phyloP scores from a whole-genome alignment of 1,140 invertebrate genomes.

The Cyrtorhinus lividipennis region DNA sequence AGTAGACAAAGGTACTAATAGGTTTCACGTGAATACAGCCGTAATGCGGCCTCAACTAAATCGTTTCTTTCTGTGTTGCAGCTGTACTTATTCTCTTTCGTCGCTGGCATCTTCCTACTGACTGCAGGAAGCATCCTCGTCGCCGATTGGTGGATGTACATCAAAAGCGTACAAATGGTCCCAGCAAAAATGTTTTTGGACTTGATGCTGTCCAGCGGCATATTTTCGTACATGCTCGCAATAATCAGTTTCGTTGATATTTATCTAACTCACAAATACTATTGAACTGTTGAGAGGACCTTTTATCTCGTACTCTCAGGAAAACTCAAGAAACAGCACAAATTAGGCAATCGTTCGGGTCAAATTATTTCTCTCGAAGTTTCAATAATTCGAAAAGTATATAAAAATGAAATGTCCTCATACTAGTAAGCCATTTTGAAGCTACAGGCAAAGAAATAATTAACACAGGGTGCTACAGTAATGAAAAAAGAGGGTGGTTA shows the following conservation, averaged over 20 bases:
- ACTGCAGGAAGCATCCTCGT: constrained; percentile 45
- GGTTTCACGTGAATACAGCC: no score
- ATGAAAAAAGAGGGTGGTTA: no score
- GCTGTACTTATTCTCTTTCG: constrained; percentile 42
- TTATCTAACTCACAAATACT: constrained; percentile 32
- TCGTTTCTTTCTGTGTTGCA: constrained; percentile 27
- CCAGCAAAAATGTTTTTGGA: constrained; percentile 42
- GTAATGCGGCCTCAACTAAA: no score
- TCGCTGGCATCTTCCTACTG: constrained; percentile 44
- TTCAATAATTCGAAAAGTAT: no score
- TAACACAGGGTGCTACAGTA: no score
- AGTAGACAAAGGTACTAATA: no score
- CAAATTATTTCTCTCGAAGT: no score
- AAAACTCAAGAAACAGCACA: no score
- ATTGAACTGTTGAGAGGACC: not conserved
- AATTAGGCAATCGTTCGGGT: no score
- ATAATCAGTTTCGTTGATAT: constrained; percentile 37
- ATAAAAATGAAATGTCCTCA: no score
- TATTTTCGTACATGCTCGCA: constrained; percentile 39
- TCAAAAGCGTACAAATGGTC: constrained; percentile 35
- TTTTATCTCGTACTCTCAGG: not conserved
- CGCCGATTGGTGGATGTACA: constrained; percentile 39
- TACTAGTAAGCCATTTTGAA: no score
- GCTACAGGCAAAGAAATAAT: no score
- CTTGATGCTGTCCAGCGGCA: constrained; percentile 39